Base-by-base conservation (phyloP, 2,888 invertebrate species). In the Limnephilus rhombicus region DNA sequence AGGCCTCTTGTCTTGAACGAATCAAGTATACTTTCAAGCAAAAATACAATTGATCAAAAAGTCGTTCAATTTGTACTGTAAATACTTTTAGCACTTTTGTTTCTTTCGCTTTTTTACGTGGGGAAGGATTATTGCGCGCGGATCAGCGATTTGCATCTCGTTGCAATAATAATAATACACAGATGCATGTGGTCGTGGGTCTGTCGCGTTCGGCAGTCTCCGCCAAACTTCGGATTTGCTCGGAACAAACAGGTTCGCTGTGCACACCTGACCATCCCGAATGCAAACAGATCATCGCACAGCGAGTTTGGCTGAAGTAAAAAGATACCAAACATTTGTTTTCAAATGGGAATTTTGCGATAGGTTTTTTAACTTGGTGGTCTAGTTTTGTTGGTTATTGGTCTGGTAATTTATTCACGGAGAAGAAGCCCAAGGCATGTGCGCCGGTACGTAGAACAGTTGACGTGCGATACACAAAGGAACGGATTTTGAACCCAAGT, bases 381-480 rank as follows among this genome's bases (percentile, higher is more conserved):
- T 37, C 18, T 24, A 37, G 83, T 34, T 37, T 83, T 83, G 37
- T 18, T 41, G 2, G 83, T 11, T 11, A 83, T 34, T 37, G 37
- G 37, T 34, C 7, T 12, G 31, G 11, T 34, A 37, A 24, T 37
- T 83, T n/a, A 18, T 34, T 34, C 37, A 34, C 9, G 18, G 15
- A 29, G n/a, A 24, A 53, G 88, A 53, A 53, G 34, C 88, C 53
- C 31, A 31, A 31, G 34, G 68, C 88, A 88, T 88, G 88, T 88
- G 34, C 68, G 88, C 29, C 31, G 31, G 88, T 88, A 29, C 53
- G 37, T 18, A 31, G 13, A 88, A 88, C 88, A 88, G 88, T 68
- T 88, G 88, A 88, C 88, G 88, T 88, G 88, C 53, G 53, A 68
- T 88, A 88, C 88, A 88, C 88, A 68, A 88, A 29, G 88, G 34